Base-by-base conservation (phyloP, 2,113 vertebrate species). In the Anseranas semipalmata region DNA sequence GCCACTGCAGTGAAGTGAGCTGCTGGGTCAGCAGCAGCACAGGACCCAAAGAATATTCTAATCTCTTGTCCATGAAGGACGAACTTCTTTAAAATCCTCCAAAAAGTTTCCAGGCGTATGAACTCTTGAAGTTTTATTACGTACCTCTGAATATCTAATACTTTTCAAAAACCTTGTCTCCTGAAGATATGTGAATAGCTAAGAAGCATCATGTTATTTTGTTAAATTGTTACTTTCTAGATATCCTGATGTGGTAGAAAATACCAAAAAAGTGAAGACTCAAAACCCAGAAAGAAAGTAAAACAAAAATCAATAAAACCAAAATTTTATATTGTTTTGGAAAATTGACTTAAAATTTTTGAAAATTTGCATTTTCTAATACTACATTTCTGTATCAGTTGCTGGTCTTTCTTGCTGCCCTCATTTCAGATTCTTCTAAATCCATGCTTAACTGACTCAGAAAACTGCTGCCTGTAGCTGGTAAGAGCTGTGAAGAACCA, bases 121-220 rank as follows among this genome's bases (percentile, higher is more conserved):
- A 81, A 60, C 3, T 37, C 32, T 17, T 84, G 11, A 43, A 41
- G 7, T 66, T 78, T 73, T 62, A 37, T 66, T 66, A 35, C 0
- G 2, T 27, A 53, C 4, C 30, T 71, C 41, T 71, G 41, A 59
- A 74, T 43, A 66, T 18, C 5, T 76, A 32, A 43, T 15, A 59
- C 4, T 73, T 89, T 89, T 20, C 0, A 24, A 84, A 70, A 65
- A 1, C 0, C 10, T 3, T 32, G 0, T 72, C 84, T 88, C 37
- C 73, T 60, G 15, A 65, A 68, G 10, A 32, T 2, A 2, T 9
- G 6, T 53, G 19, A 74, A 55, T 66, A 77, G 7, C 19, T 56
- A 18, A 92, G 70, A 87, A 81, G 3, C 15, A 53, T 37, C 7
- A 5, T 14, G 3, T 73, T 55, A 10, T 73, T 81, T 84, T 79